These are phyloP conservation scores for Solenodon paradoxus DNA, from an alignment of 2,113 vertebrate species.

Conservation along the genomic window DNA sequence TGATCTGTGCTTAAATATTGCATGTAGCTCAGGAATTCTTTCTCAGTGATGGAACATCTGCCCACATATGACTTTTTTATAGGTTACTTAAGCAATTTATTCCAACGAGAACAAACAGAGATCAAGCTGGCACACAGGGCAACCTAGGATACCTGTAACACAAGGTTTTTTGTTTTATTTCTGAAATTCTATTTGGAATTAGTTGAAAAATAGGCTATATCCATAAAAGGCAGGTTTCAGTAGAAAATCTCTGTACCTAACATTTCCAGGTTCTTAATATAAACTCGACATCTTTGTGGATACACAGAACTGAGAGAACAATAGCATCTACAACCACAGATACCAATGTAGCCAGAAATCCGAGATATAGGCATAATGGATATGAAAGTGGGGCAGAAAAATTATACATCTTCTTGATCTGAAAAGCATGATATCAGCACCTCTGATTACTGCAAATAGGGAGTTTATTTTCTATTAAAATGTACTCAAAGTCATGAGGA, in stretches of 20 bases:
- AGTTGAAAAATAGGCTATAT: background rate
- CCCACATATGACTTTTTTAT: no score
- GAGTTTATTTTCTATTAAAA: background rate
- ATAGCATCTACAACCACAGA: background rate
- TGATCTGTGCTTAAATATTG: background rate
- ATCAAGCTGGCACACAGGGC: background rate
- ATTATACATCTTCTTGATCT: background rate
- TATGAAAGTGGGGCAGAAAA: background rate
- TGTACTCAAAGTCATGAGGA: background rate
- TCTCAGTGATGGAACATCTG: no score
- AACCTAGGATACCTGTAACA: background rate
- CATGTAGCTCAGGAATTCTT: background rate
- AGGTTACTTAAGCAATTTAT: no score
- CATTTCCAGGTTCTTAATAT: background rate
- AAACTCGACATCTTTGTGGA: background rate
- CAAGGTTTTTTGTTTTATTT: background rate
- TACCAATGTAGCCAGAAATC: background rate
- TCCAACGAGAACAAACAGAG: background rate
- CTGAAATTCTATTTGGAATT: background rate
- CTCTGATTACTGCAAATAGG: background rate
- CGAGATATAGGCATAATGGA: background rate
- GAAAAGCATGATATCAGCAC: background rate
- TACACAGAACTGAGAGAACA: background rate
- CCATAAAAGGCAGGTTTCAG: background rate
- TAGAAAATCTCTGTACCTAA: background rate